phyloP scores from a whole-genome alignment of 2,888 invertebrate species.

The Chamaedrilus cognettii region DNA sequence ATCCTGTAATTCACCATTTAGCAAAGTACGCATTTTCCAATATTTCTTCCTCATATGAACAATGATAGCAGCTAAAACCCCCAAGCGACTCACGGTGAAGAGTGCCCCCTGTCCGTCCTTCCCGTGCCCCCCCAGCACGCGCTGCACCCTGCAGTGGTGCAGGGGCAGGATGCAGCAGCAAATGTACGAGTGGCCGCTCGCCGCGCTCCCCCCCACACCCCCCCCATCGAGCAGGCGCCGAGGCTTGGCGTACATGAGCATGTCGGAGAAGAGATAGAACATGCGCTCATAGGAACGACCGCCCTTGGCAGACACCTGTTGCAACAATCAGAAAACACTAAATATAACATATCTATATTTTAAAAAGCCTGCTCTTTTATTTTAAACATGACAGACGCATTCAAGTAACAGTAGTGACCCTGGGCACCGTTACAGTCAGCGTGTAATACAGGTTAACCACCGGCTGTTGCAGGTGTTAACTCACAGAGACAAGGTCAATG shows the following conservation, averaged over 20 bases:
- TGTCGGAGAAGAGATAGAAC: slow-evolving; percentile 74
- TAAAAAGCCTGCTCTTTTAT: too few species aligned
- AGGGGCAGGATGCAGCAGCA: slow-evolving; percentile 72
- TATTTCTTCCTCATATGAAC: neutral
- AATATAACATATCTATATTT: too few species aligned
- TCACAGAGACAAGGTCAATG: too few species aligned
- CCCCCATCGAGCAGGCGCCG: slow-evolving; percentile 63
- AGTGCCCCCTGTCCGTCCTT: slow-evolving; percentile 31
- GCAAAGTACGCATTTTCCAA: too few species aligned
- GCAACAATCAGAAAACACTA: neutral
- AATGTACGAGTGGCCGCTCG: slow-evolving; percentile 66
- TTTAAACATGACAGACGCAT: too few species aligned
- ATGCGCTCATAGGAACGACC: slow-evolving; percentile 64
- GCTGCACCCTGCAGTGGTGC: slow-evolving; percentile 68
- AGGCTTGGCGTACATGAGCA: slow-evolving; percentile 74
- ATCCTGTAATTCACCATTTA: too few species aligned
- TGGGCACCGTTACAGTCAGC: too few species aligned
- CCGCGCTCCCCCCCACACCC: slow-evolving; percentile 57
- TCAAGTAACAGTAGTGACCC: too few species aligned
- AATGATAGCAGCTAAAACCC: too few species aligned
- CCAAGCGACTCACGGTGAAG: slow-evolving; percentile 32
- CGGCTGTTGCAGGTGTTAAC: too few species aligned
- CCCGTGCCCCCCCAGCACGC: slow-evolving; percentile 36
- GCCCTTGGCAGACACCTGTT: slow-evolving; percentile 62
- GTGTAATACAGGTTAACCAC: too few species aligned